These are phyloP conservation scores for Dendronephthya gigantea DNA, from an alignment of 64 coral and sea anemone genomes.

Conservation along the genomic window DNA sequence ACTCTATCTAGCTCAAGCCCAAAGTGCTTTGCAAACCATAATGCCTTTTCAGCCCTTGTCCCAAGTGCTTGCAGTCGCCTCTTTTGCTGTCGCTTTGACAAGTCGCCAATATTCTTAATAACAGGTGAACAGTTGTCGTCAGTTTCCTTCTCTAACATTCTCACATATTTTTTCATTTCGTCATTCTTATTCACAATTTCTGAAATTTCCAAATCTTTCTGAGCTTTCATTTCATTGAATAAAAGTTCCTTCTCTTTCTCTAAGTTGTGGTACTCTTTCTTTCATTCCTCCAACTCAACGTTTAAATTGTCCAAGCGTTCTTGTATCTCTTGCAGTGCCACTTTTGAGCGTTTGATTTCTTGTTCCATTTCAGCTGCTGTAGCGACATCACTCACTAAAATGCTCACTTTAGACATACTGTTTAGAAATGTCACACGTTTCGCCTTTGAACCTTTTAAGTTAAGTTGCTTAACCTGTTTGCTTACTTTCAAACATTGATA, in stretches of 20 bases:
- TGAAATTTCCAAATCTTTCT: not conserved
- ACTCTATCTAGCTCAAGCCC: slow-evolving; percentile 21
- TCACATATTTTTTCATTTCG: slow-evolving; percentile 22
- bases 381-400: slow-evolving; percentile 25
- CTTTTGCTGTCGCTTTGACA: slow-evolving; percentile 25
- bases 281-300: slow-evolving; percentile 30
- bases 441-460: slow-evolving; percentile 25
- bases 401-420: not conserved
- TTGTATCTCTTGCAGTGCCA: slow-evolving; percentile 18
- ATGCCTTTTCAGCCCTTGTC: slow-evolving; percentile 30
- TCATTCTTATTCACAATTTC: slow-evolving; percentile 18
- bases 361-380: slow-evolving; percentile 16
- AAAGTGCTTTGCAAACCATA: slow-evolving; percentile 31
- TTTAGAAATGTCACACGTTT: slow-evolving; percentile 5
- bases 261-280: slow-evolving; percentile 20
- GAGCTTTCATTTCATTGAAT: not conserved
- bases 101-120: slow-evolving; percentile 17
- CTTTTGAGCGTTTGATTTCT: slow-evolving; percentile 15
- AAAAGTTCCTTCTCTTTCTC: slow-evolving; percentile 22
- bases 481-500: slow-evolving; percentile 26
- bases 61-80: slow-evolving; percentile 22
- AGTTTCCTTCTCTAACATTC: slow-evolving; percentile 28
- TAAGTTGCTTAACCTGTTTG: slow-evolving; percentile 23
- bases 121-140: slow-evolving; percentile 1
- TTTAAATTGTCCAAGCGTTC: slow-evolving; percentile 35